Evolutionary conservation across 23 tunicate genomes (phyloP), one percentile per base, ranked within the genome.

Genomic region (Halocynthia aurantium): DNA sequence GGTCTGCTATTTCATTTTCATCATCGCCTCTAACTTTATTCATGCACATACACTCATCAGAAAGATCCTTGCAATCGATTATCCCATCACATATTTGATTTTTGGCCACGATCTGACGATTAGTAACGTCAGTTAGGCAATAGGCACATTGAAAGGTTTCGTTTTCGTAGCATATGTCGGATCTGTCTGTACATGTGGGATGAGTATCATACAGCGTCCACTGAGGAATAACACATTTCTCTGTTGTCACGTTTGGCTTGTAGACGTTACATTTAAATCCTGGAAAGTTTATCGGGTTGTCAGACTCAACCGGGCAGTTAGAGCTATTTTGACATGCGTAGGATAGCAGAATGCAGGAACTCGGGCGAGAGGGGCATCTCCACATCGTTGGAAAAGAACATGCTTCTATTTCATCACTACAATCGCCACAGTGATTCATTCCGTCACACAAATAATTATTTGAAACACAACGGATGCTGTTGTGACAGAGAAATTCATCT

Each of bases 361-460:
- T 51, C 5, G 65, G 18, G 51, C 75, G 22, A 6, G 11, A 12
- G 9, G 81, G 81, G 64, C 86, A 83, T 9, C 86, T 58, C 80
- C 80, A 83, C 86, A 83, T 83, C 13, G 73, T 51, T 0, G 81
- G 81, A 17, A 65, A 74, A 7, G 61, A 71, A 44, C 86, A 83
- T n/a, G 40, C 17, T 64, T 83, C 86, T 20, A 83, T 76, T 57
- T 81, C 84, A 20, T 81, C 84, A 31, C 84, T 81, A 52, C 84
- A 72, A 20, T 81, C 84, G 53, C 84, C 84, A 57, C 84, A 81
- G 62, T 81, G 78, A 44, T 71, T 69, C 78, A 81, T 61, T 31
- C 84, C 84, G 50, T 81, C 84, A 72, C 84, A 81, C 22, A 71
- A 57, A 72, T 67, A 80, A 10, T 69, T 22, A 10, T 22, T 19